phyloP scores from a whole-genome alignment of 2,888 invertebrate genomes.

The Caenorhabditis uteleia region DNA sequence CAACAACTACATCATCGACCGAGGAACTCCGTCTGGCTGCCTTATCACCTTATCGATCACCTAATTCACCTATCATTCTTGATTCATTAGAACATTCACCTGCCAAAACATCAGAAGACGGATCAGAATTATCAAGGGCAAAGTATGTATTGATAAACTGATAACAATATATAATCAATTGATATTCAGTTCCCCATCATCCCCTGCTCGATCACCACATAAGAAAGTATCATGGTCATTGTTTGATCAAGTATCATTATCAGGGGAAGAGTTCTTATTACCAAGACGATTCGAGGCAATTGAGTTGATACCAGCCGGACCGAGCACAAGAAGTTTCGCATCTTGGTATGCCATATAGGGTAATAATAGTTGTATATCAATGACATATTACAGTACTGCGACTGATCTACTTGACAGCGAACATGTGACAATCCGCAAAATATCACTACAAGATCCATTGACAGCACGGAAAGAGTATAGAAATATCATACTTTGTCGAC shows the following conservation, averaged over 20 bases:
- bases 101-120: slow-evolving; percentile 28
- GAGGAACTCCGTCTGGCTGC: slow-evolving; percentile 26
- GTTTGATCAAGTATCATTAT: slow-evolving; percentile 33
- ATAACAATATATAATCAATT: too few relatives aligned
- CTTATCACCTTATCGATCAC: slow-evolving; percentile 12
- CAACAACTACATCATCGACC: slow-evolving; percentile 3
- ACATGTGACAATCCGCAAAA: slow-evolving; percentile 33
- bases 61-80: neutral
- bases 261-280: slow-evolving; percentile 33
- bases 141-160: slow-evolving; percentile 5
- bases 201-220: slow-evolving; percentile 20
- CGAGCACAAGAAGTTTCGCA: slow-evolving; percentile 5
- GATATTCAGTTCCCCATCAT: slow-evolving; percentile 29
- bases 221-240: slow-evolving; percentile 41
- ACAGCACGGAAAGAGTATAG: slow-evolving; percentile 25
- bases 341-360: neutral
- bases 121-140: slow-evolving; percentile 22
- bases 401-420: slow-evolving; percentile 28
- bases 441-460: slow-evolving; percentile 30
- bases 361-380: neutral
- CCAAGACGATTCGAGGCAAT: slow-evolving; percentile 37
- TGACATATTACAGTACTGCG: slow-evolving; percentile 13
- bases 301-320: slow-evolving; percentile 22
- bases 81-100: slow-evolving; percentile 34
- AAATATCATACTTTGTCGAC: slow-evolving; percentile 31